Percentiles rank a stretch among this genome's conserved stretches.
Conservation (phyloP, 2,797 vertebrate species). For the Loris lydekkerianus region DNA sequence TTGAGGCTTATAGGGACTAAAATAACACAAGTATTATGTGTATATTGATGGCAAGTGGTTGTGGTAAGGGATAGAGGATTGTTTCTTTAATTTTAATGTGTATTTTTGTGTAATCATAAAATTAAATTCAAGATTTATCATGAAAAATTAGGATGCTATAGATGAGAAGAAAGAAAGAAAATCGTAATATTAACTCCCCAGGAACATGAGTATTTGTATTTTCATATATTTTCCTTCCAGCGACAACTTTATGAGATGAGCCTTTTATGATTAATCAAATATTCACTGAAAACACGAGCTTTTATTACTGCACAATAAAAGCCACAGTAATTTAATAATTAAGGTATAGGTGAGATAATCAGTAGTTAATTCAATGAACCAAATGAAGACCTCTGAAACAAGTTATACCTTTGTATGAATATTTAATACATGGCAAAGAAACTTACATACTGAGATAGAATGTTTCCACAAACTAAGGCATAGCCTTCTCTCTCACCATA, state of each 20-base stretch:
- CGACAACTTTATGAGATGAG: background rate
- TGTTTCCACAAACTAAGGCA: background rate
- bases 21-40: background rate
- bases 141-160: conserved; percentile 3
- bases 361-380: conserved; percentile 46
- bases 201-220: background rate
- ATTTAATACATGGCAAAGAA: background rate
- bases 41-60: background rate
- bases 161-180: background rate
- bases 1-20: background rate
- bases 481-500: background rate
- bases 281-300: background rate
- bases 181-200: background rate
- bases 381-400: background rate
- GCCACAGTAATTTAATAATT: background rate
- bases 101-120: background rate
- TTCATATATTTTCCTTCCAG: background rate
- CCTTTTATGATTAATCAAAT: conserved; percentile 8
- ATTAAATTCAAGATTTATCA: background rate
- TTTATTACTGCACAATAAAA: background rate
- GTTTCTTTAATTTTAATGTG: background rate
- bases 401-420: background rate
- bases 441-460: background rate
- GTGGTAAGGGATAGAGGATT: background rate
- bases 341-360: background rate